Base-by-base conservation (phyloP, 2,797 vertebrate species). In the Chelon auratus region DNA sequence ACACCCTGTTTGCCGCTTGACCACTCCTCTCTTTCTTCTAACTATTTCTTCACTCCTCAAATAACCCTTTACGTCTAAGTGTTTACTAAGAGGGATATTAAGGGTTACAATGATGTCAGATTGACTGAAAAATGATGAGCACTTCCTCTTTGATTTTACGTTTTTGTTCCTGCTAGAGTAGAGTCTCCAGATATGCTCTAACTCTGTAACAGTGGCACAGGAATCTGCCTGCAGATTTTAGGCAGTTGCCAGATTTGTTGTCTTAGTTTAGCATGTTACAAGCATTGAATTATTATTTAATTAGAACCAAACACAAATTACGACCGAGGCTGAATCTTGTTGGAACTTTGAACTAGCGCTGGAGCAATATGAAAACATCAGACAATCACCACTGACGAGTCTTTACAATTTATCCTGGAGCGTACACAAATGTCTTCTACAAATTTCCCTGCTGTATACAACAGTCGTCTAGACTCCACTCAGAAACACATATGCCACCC, bases 21-120 rank as follows among this genome's bases (percentile, higher is more conserved):
- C 56, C 64, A 61, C 60, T 20, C 63, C 59, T 36, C 22, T 72
- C 48, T 63, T 52, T 55, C 63, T 61, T 33, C 39, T 77, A 53
- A 37, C 18, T 10, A 48, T 18, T 68, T 52, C n/a, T 68, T 57
- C 57, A 22, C 17, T 78, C 58, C 37, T 76, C 72, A 85, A 86
- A 87, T 83, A 85, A 88, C 78, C 67, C 45, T 60, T 68, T 62
- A 26, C 45, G 55, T 54, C 24, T 55, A 58, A 54, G 45, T 81
- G 74, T 80, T 82, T 77, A 88, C 61, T 57, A 42, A 72, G 80
- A 72, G 56, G 37, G 63, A 70, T 65, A 50, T 67, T 81, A 66
- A 81, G 77, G 39, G 8, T 13, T 10, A 65, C 20, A 3, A 68
- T 66, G 54, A 64, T 62, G 67, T 82, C 63, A 5, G 72, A 58